phyloP scores from a whole-genome alignment of 2,113 vertebrate species.

The Columba janthina region DNA sequence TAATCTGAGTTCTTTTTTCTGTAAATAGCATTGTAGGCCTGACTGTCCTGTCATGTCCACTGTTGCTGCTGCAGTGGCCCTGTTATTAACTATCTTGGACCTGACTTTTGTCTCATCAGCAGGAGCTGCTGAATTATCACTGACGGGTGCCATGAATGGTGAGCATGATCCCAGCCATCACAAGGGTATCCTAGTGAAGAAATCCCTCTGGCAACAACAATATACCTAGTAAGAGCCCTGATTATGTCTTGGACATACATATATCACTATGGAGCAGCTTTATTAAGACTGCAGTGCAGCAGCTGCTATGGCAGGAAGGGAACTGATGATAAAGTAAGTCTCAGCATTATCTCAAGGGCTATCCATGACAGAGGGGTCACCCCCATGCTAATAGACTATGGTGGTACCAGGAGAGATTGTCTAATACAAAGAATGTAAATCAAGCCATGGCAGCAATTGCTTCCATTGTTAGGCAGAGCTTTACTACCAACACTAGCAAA shows the following conservation, averaged over 20 bases:
- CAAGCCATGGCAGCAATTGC: neutral
- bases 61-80: neutral
- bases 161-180: neutral
- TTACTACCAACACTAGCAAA: neutral
- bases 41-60: neutral
- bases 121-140: constrained; percentile 12
- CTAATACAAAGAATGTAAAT: neutral
- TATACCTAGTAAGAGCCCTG: neutral
- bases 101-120: neutral
- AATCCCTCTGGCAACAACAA: neutral
- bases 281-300: constrained; percentile 6
- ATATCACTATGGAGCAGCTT: constrained; percentile 19
- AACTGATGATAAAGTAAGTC: neutral
- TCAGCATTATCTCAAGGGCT: neutral
- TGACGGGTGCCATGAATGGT: neutral
- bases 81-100: neutral
- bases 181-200: neutral
- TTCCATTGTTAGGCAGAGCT: neutral
- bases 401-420: neutral
- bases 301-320: neutral
- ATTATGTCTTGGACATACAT: neutral
- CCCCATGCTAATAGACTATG: neutral
- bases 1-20: neutral
- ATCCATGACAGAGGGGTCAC: neutral
- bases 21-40: neutral